Evolutionary conservation across 2,113 vertebrate species (phyloP).

Genomic region (Pituophis catenifer): DNA sequence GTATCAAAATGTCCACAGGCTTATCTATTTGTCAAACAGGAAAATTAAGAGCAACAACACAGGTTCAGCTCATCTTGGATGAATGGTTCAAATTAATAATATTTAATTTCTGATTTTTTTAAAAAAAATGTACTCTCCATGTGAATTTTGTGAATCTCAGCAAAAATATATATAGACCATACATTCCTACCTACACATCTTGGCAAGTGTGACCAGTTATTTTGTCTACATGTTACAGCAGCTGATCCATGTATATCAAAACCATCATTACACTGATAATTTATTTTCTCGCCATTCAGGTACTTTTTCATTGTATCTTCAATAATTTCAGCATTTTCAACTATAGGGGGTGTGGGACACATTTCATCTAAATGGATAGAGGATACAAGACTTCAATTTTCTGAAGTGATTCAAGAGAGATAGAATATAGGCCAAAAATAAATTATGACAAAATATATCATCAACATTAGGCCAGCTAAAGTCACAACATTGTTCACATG

Average conservation of each 20-base stretch:
- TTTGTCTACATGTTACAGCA: constrained; percentile 34
- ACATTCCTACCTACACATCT: constrained; percentile 7
- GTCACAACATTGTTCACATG: not conserved
- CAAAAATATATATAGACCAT: not conserved
- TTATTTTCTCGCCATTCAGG: not conserved
- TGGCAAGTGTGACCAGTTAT: constrained; percentile 33
- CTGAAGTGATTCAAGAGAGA: no score
- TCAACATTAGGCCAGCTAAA: not conserved
- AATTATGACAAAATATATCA: no score
- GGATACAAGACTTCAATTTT: not conserved
- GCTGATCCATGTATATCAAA: constrained; percentile 5
- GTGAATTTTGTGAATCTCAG: not conserved
- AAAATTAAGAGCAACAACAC: not conserved
- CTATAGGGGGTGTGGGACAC: not conserved
- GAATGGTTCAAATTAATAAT: not conserved
- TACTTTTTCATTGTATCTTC: not conserved
- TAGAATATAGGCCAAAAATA: no score
- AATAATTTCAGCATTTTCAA: not conserved
- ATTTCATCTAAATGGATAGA: not conserved
- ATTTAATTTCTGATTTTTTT: not conserved
- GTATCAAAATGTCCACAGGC: not conserved
- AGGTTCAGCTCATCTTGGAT: not conserved
- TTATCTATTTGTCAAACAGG: not conserved
- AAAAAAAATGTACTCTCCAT: not conserved
- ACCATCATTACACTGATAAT: constrained; percentile 26